These are phyloP conservation scores for Ifrita kowaldi DNA, from an alignment of 2,113 vertebrate species.

Conservation along the genomic window DNA sequence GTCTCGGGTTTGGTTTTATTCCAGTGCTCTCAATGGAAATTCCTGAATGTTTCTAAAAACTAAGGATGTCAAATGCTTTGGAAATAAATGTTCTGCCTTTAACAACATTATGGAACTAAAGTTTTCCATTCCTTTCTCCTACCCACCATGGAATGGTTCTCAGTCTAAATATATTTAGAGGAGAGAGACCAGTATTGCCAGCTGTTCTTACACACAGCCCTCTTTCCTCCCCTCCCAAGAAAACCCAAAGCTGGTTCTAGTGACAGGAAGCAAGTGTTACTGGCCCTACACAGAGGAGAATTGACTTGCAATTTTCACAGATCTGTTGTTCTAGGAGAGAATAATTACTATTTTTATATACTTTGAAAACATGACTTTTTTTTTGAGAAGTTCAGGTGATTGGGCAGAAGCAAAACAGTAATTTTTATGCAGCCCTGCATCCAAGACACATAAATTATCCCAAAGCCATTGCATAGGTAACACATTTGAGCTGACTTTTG, in stretches of 20 bases:
- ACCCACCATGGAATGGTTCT: not conserved
- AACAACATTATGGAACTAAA: not conserved
- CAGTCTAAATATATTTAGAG: not conserved
- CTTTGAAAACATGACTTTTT: not conserved
- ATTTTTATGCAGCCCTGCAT: not conserved
- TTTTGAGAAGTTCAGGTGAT: not conserved
- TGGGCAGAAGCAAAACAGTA: not conserved
- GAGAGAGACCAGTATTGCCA: not conserved
- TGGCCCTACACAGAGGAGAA: not conserved
- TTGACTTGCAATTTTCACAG: not conserved
- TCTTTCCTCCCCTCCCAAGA: not conserved
- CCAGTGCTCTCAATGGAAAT: slow-evolving; percentile 35
- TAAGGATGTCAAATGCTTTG: not conserved
- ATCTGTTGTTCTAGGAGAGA: not conserved
- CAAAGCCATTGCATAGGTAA: not conserved
- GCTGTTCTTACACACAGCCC: not conserved
- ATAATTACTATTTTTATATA: not conserved
- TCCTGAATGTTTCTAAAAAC: slow-evolving; percentile 18
- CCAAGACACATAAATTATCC: not conserved
- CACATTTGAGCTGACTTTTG: not conserved
- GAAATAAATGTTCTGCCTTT: not conserved
- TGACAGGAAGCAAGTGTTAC: not conserved
- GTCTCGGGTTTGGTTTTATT: slow-evolving; percentile 6
- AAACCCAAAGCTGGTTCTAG: not conserved
- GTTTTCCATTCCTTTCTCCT: slow-evolving; percentile 33